phyloP scores from a whole-genome alignment of 2,113 vertebrate species.

The Pterocles gutturalis region DNA sequence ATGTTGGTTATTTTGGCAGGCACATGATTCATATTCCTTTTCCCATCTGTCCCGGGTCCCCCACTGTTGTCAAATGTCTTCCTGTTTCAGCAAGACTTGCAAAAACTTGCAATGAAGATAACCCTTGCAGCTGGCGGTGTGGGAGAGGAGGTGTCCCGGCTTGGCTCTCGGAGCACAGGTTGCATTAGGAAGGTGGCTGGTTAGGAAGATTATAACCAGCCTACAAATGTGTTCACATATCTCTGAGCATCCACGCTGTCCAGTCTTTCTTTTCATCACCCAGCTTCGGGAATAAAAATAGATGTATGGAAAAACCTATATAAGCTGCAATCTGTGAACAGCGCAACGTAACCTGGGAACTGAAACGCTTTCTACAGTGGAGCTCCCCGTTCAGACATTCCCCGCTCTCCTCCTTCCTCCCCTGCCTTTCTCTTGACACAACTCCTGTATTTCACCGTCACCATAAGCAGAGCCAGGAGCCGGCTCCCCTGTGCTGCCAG shows the following conservation, averaged over 20 bases:
- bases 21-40: not conserved
- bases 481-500: not conserved
- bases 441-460: not conserved
- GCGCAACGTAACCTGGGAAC: not conserved
- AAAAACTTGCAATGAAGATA: not conserved
- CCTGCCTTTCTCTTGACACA: not conserved
- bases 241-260: not conserved
- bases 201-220: not conserved
- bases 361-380: not conserved
- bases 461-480: not conserved
- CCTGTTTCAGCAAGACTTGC: not conserved
- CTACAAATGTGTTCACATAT: not conserved
- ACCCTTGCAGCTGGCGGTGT: not conserved
- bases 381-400: not conserved
- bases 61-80: not conserved
- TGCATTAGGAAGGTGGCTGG: not conserved
- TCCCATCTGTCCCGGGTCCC: not conserved
- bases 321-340: constrained; percentile 56
- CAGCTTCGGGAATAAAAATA: constrained; percentile 49
- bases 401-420: not conserved
- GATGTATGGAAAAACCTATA: constrained; percentile 30
- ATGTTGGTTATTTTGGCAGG: constrained; percentile 4
- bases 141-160: not conserved
- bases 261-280: not conserved
- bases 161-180: not conserved